A percentile compares a stretch with the other conserved stretches of the same genome.
Conservation (phyloP, 2,113 vertebrate species). For the Lagenorhynchus albirostris region DNA sequence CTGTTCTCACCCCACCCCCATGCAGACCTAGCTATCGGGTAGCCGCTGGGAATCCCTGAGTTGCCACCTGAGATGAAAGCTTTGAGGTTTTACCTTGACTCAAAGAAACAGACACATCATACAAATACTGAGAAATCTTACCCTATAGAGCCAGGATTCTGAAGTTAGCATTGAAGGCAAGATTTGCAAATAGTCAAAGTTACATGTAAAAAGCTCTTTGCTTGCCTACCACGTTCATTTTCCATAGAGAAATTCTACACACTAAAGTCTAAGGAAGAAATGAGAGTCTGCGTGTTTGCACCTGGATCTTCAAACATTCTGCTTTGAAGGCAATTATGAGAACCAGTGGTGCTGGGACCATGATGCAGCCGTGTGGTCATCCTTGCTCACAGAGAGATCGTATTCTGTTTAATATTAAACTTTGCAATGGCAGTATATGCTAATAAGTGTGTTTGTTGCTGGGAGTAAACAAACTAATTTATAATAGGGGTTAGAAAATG, state of each 20-base stretch:
- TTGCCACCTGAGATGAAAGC: background rate
- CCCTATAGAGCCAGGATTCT: background rate
- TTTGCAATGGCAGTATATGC: too few relatives aligned
- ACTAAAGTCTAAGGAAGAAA: background rate
- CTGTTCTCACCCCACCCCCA: rapidly evolving
- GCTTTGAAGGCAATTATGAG: background rate
- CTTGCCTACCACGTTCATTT: background rate
- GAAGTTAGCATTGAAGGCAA: background rate
- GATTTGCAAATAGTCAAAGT: background rate
- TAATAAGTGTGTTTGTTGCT: background rate
- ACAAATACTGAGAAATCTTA: background rate
- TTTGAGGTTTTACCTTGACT: background rate
- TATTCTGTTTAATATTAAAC: rapidly evolving
- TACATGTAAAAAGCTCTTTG: background rate
- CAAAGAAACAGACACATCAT: background rate
- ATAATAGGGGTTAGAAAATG: background rate
- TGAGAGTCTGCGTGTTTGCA: background rate
- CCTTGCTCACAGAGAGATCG: background rate
- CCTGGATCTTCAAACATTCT: background rate
- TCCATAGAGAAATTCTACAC: background rate
- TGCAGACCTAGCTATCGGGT: background rate
- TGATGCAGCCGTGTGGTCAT: rapidly evolving
- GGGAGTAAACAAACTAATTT: background rate
- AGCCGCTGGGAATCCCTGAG: rapidly evolving
- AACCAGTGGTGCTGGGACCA: background rate